Percentiles rank a stretch among this genome's conserved stretches.
These are phyloP conservation scores for Petrocephalus microphthalmus DNA, from an alignment of 2,113 vertebrate genomes.

Conservation along the genomic window DNA sequence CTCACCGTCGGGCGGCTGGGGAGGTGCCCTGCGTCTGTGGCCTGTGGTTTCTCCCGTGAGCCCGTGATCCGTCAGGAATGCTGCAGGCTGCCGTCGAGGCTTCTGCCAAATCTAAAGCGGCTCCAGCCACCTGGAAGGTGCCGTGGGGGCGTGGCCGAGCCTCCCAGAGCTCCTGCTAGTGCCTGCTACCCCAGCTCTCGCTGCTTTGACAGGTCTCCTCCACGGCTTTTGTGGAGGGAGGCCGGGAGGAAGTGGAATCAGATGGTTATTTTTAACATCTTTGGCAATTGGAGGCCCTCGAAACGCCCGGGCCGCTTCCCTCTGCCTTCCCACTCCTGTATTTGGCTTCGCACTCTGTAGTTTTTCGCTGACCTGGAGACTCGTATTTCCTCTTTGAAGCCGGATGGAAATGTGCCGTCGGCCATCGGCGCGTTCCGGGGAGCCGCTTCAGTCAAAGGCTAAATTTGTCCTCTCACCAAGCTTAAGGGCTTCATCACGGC, in stretches of 20 bases:
- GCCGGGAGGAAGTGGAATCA: slow-evolving; percentile 35
- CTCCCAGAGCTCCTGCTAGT: slow-evolving; percentile 8
- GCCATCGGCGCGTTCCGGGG: slow-evolving; percentile 9
- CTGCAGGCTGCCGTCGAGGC: not conserved
- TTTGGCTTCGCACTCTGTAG: slow-evolving; percentile 22
- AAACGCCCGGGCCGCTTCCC: not conserved
- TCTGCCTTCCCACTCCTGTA: slow-evolving; percentile 18
- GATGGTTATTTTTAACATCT: slow-evolving; percentile 55
- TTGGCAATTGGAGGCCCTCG: slow-evolving; percentile 42
- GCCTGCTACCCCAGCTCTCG: slow-evolving; percentile 38
- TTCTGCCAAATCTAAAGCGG: not conserved
- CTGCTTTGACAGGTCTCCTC: slow-evolving; percentile 54
- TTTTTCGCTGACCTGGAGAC: slow-evolving; percentile 11
- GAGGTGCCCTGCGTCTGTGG: not conserved
- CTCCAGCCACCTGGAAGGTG: not conserved
- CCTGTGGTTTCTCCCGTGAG: not conserved
- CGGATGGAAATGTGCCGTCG: slow-evolving; percentile 22
- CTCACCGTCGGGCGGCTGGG: not conserved
- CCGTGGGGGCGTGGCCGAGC: slow-evolving; percentile 34
- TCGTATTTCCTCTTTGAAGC: slow-evolving; percentile 18
- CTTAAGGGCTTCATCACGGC: not conserved
- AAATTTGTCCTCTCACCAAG: not conserved
- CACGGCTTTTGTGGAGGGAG: slow-evolving; percentile 55
- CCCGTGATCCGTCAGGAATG: not conserved
- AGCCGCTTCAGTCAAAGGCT: slow-evolving; percentile 22